Percentiles rank a stretch among this genome's conserved stretches.
phyloP scores from a whole-genome alignment of 2,797 vertebrate genomes.

The Petrocephalus schoutedeni region DNA sequence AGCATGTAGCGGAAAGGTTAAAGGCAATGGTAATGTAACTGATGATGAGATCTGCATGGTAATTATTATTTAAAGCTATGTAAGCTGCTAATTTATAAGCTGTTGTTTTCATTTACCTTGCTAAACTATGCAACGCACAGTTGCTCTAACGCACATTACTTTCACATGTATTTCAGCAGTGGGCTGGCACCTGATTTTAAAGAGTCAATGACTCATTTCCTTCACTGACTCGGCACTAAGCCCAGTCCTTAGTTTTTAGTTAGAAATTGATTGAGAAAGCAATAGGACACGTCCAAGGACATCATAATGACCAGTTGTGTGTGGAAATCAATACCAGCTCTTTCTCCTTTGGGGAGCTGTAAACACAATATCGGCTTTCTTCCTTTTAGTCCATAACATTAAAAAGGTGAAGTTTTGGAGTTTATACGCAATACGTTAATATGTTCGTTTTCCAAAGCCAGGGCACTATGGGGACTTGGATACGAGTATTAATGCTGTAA shows the following conservation, averaged over 20 bases:
- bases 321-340: not conserved
- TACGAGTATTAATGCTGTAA: not conserved
- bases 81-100: too few relatives aligned
- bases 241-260: not conserved
- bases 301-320: not conserved
- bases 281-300: not conserved
- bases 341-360: not conserved
- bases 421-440: not conserved
- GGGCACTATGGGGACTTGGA: not conserved
- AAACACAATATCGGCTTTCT: not conserved
- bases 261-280: not conserved
- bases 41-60: not conserved
- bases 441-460: not conserved
- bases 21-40: not conserved
- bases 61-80: not conserved
- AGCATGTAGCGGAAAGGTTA: not conserved
- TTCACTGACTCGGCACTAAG: not conserved
- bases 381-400: not conserved
- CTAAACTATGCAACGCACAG: not conserved
- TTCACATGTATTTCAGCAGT: not conserved
- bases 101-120: not conserved
- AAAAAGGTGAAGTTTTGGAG: not conserved
- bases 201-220: conserved; percentile 6
- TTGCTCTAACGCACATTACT: not conserved
- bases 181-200: not conserved